phyloP scores from a whole-genome alignment of 2,797 vertebrate genomes.

The Poliocrania exsul region DNA sequence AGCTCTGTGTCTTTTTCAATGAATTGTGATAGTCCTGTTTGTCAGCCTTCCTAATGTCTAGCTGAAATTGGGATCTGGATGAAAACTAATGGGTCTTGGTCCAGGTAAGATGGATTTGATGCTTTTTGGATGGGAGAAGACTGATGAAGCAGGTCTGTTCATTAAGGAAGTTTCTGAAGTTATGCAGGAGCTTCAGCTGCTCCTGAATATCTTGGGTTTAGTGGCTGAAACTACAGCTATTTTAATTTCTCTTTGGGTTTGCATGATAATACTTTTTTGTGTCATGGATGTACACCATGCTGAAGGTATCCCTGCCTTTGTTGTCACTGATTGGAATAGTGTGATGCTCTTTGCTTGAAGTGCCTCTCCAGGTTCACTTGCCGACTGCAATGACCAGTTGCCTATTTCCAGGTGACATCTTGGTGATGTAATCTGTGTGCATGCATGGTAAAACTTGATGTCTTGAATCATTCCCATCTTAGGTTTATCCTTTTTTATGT shows the following conservation, averaged over 20 bases:
- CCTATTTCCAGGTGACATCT: background rate
- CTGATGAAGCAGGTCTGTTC: background rate
- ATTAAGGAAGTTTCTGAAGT: background rate
- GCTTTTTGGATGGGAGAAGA: background rate
- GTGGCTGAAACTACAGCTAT: background rate
- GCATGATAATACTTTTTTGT: background rate
- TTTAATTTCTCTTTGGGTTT: background rate
- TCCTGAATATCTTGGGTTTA: background rate
- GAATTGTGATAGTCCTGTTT: conserved; percentile 4
- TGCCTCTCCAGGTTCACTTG: background rate
- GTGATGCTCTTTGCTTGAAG: background rate
- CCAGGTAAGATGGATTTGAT: conserved; percentile 16
- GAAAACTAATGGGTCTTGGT: conserved; percentile 33
- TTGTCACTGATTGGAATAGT: background rate
- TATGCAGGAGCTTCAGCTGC: background rate
- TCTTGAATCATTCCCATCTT: background rate
- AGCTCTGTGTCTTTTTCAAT: conserved; percentile 21
- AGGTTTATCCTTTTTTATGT: background rate
- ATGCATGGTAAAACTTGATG: background rate
- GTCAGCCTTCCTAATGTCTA: background rate
- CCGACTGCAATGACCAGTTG: background rate
- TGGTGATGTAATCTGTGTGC: background rate
- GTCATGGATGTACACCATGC: background rate
- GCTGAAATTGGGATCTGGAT: conserved; percentile 20
- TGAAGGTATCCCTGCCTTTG: background rate